Evolutionary conservation across 1,140 invertebrate genomes (phyloP), one percentile per base, ranked within the genome.

Genomic region (Papilio glaucus): DNA sequence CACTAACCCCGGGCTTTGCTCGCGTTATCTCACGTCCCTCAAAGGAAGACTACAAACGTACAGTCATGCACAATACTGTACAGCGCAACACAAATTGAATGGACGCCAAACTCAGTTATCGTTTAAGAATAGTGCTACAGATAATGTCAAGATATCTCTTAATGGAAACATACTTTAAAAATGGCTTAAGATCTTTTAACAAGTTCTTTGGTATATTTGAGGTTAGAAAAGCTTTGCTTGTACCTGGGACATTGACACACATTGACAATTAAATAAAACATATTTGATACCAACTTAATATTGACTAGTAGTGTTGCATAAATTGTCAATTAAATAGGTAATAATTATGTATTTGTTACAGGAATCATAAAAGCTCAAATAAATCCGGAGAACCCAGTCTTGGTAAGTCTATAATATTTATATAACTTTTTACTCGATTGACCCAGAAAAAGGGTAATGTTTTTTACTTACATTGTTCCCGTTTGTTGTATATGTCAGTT

Each of bases 281-380:
- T n/a, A n/a, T n/a, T n/a, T n/a, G n/a, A n/a, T n/a, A n/a, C n/a
- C n/a, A n/a, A n/a, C n/a, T n/a, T n/a, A n/a, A n/a, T n/a, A n/a
- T n/a, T n/a, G n/a, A n/a, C n/a, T n/a, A n/a, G n/a, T n/a, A n/a
- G n/a, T n/a, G n/a, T n/a, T n/a, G n/a, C n/a, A n/a, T n/a, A 8
- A 21, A 8, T 18, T 21, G 9, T 21, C 9, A 49, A 49, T 21
- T 1, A 57, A 26, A 53, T 53, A 3, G 10, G 0, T 57, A 57
- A 57, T 33, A 33, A 33, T n/a, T n/a, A n/a, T n/a, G n/a, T n/a
- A n/a, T 57, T 57, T 57, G 49, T 57, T 57, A 57, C 49, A 57
- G 49, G 45, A 53, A 53, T 24, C 9, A 57, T 21, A 57, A 57
- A 57, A 13, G 10, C 24, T 0, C 45, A 53, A 0, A 21, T 10